phyloP scores from a whole-genome alignment of 1,140 invertebrate genomes.

The Gryon sp. region DNA sequence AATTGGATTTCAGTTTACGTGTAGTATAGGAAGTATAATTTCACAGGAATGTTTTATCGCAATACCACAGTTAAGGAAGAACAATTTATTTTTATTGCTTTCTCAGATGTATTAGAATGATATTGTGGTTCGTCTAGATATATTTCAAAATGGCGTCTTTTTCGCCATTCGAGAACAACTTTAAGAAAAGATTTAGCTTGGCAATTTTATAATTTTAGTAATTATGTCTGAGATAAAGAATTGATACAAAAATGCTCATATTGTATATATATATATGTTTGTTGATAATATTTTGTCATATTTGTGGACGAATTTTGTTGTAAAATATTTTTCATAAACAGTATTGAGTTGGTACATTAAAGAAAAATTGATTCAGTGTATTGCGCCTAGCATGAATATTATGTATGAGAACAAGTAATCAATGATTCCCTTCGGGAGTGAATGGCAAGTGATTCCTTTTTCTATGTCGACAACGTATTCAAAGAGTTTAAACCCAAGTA shows the following conservation, averaged over 20 bases:
- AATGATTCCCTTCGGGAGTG: slow-evolving; percentile 59
- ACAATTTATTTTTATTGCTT: slow-evolving; percentile 43
- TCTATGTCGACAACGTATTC: slow-evolving; percentile 57
- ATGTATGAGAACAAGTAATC: slow-evolving; percentile 58
- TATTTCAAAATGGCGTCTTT: slow-evolving; percentile 1
- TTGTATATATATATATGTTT: too few relatives aligned
- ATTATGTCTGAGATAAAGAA: too few relatives aligned
- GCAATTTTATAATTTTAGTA: too few relatives aligned
- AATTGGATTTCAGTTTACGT: slow-evolving; percentile 13
- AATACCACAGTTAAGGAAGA: slow-evolving; percentile 25
- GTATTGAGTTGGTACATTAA: slow-evolving; percentile 31
- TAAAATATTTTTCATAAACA: too few relatives aligned
- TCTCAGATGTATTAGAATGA: slow-evolving; percentile 19
- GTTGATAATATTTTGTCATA: too few relatives aligned
- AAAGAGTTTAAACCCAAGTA: slow-evolving; percentile 40
- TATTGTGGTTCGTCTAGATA: slow-evolving; percentile 9
- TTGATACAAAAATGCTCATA: too few relatives aligned
- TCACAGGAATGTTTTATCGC: slow-evolving; percentile 19
- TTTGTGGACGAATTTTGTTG: too few relatives aligned
- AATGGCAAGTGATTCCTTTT: slow-evolving; percentile 68
- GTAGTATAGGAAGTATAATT: slow-evolving; percentile 14
- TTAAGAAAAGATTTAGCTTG: too few relatives aligned
- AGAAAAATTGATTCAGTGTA: slow-evolving; percentile 41
- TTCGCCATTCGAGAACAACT: too few relatives aligned
- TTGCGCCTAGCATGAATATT: slow-evolving; percentile 47